Evolutionary conservation across 2,113 vertebrate species (phyloP).

Genomic region (Myodes glareolus): DNA sequence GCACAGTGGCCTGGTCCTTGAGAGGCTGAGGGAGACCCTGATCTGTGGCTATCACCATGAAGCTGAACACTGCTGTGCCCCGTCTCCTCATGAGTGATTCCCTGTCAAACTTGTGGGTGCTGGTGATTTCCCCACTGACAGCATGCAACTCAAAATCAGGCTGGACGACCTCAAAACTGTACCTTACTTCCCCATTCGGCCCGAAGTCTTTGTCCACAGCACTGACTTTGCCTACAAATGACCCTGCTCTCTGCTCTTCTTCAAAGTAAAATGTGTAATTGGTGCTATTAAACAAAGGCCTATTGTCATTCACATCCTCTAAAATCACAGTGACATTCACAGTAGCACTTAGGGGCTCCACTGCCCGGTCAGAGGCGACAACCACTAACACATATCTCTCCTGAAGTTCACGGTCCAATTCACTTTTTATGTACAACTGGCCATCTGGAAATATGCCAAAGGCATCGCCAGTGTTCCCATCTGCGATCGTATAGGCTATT

Average conservation of each 20-base stretch:
- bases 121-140: constrained; percentile 93
- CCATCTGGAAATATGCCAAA: constrained; percentile 99
- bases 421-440: constrained; percentile 96
- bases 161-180: constrained; percentile 93
- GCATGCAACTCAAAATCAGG: constrained; percentile 95
- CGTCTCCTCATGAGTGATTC: constrained; percentile 95
- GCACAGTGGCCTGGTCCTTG: constrained; percentile 96
- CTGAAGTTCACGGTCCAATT: constrained; percentile 96
- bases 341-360: constrained; percentile 93
- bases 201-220: constrained; percentile 96
- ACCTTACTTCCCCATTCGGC: constrained; percentile 94
- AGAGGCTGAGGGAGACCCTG: constrained; percentile 97
- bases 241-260: constrained; percentile 94
- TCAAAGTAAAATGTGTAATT: constrained; percentile 97
- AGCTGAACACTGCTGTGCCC: constrained; percentile 94
- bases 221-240: constrained; percentile 91
- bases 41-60: constrained; percentile 93
- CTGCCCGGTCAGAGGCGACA: constrained; percentile 93
- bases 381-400: constrained; percentile 93
- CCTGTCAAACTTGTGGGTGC: constrained; percentile 93
- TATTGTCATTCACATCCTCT: constrained; percentile 97
- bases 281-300: constrained; percentile 97
- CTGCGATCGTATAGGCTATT: constrained; percentile 93
- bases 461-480: constrained; percentile 93
- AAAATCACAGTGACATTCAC: constrained; percentile 95